phyloP scores from a whole-genome alignment of 1,140 invertebrate species.

The Drosophila micromelanica region DNA sequence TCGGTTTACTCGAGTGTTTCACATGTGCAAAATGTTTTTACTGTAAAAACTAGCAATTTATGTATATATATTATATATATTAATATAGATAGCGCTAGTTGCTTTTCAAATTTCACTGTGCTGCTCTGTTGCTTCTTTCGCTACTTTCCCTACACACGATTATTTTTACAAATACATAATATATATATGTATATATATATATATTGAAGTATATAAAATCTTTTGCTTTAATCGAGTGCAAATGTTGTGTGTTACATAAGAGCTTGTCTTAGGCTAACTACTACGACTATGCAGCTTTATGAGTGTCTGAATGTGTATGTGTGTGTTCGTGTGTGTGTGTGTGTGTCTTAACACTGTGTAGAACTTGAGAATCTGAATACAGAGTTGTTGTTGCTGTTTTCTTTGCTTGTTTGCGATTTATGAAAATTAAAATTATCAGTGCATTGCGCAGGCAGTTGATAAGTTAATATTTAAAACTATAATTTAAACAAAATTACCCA shows the following conservation, averaged over 20 bases:
- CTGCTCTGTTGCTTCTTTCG: no score
- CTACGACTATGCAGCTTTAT: conserved; percentile 56
- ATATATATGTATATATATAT: conserved; percentile 46
- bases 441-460: conserved; percentile 80
- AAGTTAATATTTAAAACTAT: conserved; percentile 61
- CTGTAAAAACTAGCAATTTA: conserved; percentile 63
- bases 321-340: conserved; percentile 46
- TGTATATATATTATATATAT: conserved; percentile 23
- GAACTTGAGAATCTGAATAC: conserved; percentile 69
- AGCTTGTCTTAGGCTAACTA: conserved; percentile 37
- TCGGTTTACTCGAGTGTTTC: conserved; percentile 34
- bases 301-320: conserved; percentile 29
- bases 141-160: neutral
- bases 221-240: conserved; percentile 9
- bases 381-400: conserved; percentile 14
- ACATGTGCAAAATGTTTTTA: conserved; percentile 63
- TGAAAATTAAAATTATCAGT: conserved; percentile 81
- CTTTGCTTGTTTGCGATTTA: conserved; percentile 44
- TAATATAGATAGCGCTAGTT: conserved; percentile 50
- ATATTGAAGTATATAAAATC: no score
- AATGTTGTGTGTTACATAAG: conserved; percentile 12
- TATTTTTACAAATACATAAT: conserved; percentile 44
- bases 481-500: conserved; percentile 40
- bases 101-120: no score
- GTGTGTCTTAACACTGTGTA: conserved; percentile 37